A percentile compares a stretch with the other conserved stretches of the same genome.
These are phyloP conservation scores for Bungarus multicinctus DNA, from an alignment of 2,113 vertebrate genomes.

Conservation along the genomic window DNA sequence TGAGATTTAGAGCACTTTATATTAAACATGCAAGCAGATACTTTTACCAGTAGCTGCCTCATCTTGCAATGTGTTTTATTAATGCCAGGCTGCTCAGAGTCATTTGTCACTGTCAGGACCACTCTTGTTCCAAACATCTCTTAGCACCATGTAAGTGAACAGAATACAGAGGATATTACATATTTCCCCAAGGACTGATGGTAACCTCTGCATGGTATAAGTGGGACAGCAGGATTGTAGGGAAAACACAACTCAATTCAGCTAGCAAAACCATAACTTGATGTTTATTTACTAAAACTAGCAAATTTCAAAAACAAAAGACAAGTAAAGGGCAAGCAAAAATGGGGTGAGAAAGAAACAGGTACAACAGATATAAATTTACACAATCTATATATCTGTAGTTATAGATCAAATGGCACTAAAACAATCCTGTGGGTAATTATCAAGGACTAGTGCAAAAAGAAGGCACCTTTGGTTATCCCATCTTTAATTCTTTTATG, in stretches of 20 bases:
- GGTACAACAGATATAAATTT: not conserved
- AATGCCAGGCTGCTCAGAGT: conserved; percentile 51
- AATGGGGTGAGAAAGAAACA: not conserved
- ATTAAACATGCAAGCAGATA: conserved; percentile 52
- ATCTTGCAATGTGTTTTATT: conserved; percentile 53
- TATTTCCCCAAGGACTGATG: conserved; percentile 14
- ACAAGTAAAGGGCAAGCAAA: not conserved
- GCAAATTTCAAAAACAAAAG: not conserved
- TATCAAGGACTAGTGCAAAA: not conserved
- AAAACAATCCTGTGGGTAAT: not conserved
- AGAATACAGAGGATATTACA: conserved; percentile 1
- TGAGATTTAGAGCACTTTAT: not conserved
- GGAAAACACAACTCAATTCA: not conserved
- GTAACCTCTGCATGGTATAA: not conserved
- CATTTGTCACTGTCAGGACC: conserved; percentile 50
- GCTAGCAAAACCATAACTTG: not conserved
- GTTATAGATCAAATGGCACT: not conserved
- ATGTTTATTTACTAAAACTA: not conserved
- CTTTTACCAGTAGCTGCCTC: conserved; percentile 48
- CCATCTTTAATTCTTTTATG: not conserved
- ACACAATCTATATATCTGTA: not conserved
- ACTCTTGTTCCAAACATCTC: conserved; percentile 38
- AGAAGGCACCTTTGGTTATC: not conserved
- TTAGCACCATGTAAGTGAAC: conserved; percentile 14
- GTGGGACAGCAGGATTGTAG: not conserved